Percentiles rank a stretch among this genome's conserved stretches.
phyloP scores from a whole-genome alignment of 2,888 invertebrate genomes.

The Plagodis dolabraria region DNA sequence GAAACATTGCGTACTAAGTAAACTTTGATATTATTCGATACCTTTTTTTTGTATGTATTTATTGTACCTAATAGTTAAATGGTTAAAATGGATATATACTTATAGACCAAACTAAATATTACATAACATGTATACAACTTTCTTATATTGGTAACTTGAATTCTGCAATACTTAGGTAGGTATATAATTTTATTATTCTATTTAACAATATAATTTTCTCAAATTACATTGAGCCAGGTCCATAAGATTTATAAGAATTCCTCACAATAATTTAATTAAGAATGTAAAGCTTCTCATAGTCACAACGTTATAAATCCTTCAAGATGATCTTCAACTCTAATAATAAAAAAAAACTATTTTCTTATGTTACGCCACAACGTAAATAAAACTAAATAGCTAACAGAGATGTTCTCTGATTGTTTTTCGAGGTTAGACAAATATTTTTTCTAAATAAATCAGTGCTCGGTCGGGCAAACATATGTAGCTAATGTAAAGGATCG shows the following conservation, averaged over 20 bases:
- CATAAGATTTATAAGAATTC: neutral
- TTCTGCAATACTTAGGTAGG: no score
- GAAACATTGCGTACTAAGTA: no score
- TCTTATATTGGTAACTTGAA: no score
- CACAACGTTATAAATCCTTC: constrained; percentile 14
- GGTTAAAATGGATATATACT: no score
- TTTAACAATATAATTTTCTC: no score
- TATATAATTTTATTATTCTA: no score
- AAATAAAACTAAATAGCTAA: constrained; percentile 26
- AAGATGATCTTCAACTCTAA: constrained; percentile 5
- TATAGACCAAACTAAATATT: no score
- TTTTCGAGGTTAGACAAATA: constrained; percentile 30
- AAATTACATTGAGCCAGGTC: neutral
- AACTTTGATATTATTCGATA: no score
- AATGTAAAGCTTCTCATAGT: constrained; percentile 15
- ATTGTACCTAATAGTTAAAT: no score
- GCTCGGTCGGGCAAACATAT: constrained; percentile 37
- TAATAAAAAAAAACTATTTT: constrained; percentile 3
- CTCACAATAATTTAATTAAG: neutral
- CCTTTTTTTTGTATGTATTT: no score
- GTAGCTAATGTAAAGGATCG: constrained; percentile 38
- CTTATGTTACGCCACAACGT: constrained; percentile 20
- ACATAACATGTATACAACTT: no score
- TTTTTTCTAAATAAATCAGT: constrained; percentile 25
- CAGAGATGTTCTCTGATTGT: constrained; percentile 22